phyloP scores from a whole-genome alignment of 2,113 vertebrate species.

The Peromyscus californicus region DNA sequence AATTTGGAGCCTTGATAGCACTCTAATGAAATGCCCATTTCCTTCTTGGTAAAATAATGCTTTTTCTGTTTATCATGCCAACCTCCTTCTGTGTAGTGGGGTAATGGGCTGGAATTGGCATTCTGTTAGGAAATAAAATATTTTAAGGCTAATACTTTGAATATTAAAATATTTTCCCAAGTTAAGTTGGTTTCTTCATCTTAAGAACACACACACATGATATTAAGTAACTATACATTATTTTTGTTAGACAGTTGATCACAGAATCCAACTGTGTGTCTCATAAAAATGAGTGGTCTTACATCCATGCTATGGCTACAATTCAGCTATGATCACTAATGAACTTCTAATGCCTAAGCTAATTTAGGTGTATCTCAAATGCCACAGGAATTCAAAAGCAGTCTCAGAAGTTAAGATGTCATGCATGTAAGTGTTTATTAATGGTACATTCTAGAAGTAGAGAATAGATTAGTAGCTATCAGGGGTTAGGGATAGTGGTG shows the following conservation, averaged over 20 bases:
- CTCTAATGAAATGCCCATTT: conserved; percentile 59
- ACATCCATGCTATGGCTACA: background rate
- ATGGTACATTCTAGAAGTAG: background rate
- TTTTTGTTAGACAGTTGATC: conserved; percentile 18
- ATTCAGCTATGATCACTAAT: background rate
- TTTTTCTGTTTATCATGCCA: background rate
- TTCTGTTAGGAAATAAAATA: conserved; percentile 4
- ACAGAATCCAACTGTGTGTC: background rate
- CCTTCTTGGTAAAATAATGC: background rate
- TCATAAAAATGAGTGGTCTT: conserved; percentile 15
- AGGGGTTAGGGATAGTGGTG: background rate
- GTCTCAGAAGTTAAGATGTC: background rate
- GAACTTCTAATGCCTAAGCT: background rate
- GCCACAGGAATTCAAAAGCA: background rate
- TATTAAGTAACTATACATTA: background rate
- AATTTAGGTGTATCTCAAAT: background rate
- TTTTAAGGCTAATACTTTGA: conserved; percentile 39
- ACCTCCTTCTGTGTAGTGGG: background rate
- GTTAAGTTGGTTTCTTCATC: background rate
- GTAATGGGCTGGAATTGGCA: conserved; percentile 4
- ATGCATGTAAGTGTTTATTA: background rate
- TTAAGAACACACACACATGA: background rate
- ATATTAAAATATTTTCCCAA: conserved; percentile 17
- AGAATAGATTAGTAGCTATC: background rate
- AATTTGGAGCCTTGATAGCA: background rate